Conservation (phyloP, 1,140 invertebrate species). For the Lasioglossum baleicum region DNA sequence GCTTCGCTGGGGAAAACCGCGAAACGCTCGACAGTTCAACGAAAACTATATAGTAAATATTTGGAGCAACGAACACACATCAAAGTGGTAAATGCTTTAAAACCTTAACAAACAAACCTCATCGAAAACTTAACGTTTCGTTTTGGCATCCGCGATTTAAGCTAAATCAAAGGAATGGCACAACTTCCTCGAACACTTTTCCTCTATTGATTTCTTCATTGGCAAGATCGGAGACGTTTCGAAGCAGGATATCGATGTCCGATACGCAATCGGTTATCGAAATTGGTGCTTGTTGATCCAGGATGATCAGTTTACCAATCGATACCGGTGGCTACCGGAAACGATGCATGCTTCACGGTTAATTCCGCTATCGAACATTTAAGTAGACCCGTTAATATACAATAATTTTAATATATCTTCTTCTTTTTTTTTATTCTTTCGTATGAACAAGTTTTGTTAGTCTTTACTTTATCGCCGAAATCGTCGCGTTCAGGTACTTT, state of each 20-base stretch:
- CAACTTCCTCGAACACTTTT: constrained; percentile 13
- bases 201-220: background rate
- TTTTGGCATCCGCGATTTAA: constrained; percentile 26
- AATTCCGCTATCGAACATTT: background rate
- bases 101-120: constrained; percentile 35
- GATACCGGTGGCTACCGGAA: background rate
- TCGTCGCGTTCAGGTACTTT: background rate
- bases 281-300: background rate
- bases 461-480: background rate
- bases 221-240: background rate
- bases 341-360: background rate
- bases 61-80: constrained; percentile 21
- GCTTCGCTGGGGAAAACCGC: background rate
- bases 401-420: background rate
- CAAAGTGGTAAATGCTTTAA: constrained; percentile 27
- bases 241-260: background rate
- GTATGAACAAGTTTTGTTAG: background rate
- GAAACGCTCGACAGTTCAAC: constrained; percentile 12
- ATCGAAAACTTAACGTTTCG: constrained; percentile 33
- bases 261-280: background rate
- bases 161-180: background rate
- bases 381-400: background rate
- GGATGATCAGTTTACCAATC: background rate
- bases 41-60: constrained; percentile 32
- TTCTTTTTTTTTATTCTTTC: background rate